These are phyloP conservation scores for Epinephelus fuscoguttatus DNA, from an alignment of 2,113 vertebrate genomes.

Conservation along the genomic window DNA sequence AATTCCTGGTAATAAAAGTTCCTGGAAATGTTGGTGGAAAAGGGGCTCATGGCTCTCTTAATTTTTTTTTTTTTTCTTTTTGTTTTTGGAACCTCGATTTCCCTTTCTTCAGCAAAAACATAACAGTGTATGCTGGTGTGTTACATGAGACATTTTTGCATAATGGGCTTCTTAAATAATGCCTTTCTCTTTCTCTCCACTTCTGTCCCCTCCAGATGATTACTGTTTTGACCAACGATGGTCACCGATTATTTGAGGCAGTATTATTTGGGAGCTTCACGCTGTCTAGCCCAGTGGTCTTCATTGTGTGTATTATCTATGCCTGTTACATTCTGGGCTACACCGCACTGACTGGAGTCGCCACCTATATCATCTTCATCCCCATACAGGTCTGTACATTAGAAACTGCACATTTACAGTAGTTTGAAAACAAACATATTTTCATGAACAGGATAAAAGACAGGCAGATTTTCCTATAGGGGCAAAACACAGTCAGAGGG, in stretches of 20 bases:
- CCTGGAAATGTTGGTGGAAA: no score
- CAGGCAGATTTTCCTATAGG: no score
- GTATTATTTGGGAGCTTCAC: slow-evolving; percentile 81
- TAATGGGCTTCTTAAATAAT: no score
- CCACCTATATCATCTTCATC: slow-evolving; percentile 80
- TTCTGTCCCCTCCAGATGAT: slow-evolving; percentile 79
- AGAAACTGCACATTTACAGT: neutral
- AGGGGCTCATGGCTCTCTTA: no score
- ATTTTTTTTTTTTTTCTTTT: no score
- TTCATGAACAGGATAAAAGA: no score
- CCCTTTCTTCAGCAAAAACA: no score
- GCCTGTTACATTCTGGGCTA: slow-evolving; percentile 84
- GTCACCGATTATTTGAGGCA: slow-evolving; percentile 86
- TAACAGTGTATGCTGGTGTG: no score
- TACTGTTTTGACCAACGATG: slow-evolving; percentile 85
- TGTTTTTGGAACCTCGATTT: no score
- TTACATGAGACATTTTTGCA: no score
- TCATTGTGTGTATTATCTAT: slow-evolving; percentile 77
- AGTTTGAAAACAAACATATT: neutral
- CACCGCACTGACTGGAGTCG: slow-evolving; percentile 84
- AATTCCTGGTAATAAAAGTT: no score
- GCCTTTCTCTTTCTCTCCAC: neutral
- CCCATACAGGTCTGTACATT: slow-evolving; percentile 83
- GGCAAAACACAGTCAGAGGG: no score
- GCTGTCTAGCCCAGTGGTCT: slow-evolving; percentile 78